Percentiles rank a stretch among this genome's conserved stretches.
phyloP scores from a whole-genome alignment of 2,888 invertebrate genomes.

The Lasioglossum villosulum region DNA sequence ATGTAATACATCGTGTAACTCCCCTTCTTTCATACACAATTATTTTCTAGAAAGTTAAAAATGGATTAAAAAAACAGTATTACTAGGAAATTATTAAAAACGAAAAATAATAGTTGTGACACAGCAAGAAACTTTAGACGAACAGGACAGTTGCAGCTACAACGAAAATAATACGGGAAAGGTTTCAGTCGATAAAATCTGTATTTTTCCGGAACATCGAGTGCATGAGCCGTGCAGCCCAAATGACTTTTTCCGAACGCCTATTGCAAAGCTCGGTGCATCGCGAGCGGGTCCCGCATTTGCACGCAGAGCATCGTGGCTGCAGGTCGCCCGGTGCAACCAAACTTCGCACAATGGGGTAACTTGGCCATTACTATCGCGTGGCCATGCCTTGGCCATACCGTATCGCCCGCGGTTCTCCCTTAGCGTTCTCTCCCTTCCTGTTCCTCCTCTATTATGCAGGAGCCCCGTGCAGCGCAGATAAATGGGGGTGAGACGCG shows the following conservation, averaged over 20 bases:
- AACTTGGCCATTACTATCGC: conserved; percentile 81
- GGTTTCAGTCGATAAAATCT: background rate
- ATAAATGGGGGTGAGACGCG: conserved; percentile 57
- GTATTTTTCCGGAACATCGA: background rate
- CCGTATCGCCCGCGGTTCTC: conserved; percentile 57
- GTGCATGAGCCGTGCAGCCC: background rate
- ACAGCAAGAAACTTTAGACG: no score
- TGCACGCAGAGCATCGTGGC: conserved; percentile 41
- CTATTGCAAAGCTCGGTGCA: conserved; percentile 19
- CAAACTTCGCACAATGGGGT: conserved; percentile 81
- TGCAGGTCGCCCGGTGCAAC: conserved; percentile 64
- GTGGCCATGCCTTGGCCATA: conserved; percentile 62
- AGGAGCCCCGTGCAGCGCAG: conserved; percentile 41
- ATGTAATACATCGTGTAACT: background rate
- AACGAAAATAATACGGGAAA: background rate
- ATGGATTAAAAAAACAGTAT: no score
- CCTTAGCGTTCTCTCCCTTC: conserved; percentile 35
- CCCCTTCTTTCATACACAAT: no score
- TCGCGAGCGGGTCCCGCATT: conserved; percentile 38
- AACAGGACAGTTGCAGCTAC: no score
- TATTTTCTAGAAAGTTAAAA: no score
- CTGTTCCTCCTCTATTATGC: conserved; percentile 60
- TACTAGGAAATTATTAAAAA: no score
- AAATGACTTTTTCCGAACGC: background rate
- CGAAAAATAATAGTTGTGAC: no score